These are phyloP conservation scores for Melanotaenia nigrans DNA, from an alignment of 2,797 vertebrate species.

Conservation along the genomic window DNA sequence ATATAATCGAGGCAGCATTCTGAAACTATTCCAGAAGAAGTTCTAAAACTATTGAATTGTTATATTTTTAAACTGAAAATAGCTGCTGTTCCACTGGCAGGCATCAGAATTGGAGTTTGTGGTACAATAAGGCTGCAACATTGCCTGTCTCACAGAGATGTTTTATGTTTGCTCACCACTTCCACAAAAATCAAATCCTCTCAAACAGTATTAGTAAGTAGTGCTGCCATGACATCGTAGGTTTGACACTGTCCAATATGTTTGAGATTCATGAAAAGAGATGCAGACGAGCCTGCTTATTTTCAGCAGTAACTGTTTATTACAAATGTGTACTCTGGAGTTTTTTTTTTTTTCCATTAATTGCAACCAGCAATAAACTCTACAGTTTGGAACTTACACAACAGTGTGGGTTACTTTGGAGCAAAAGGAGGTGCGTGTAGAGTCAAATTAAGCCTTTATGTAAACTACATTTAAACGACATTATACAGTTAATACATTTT, in stretches of 20 bases:
- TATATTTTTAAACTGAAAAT: background rate
- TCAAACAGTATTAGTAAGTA: background rate
- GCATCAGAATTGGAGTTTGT: background rate
- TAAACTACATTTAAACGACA: too few species aligned
- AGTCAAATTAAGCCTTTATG: background rate
- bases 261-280: background rate
- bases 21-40: background rate
- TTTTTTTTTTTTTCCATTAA: background rate
- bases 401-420: background rate
- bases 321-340: too few species aligned
- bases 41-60: background rate
- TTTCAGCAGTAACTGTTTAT: background rate
- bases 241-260: background rate
- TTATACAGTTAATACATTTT: too few species aligned
- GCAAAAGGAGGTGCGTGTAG: background rate
- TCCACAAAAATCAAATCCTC: background rate
- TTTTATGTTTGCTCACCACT: background rate
- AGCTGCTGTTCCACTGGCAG: background rate
- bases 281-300: background rate
- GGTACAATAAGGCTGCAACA: background rate
- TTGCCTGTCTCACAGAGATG: background rate
- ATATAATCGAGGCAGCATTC: slow-evolving; percentile 6
- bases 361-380: background rate
- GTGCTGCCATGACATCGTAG: background rate
- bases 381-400: background rate